A percentile compares a stretch with the other conserved stretches of the same genome.
phyloP scores from a whole-genome alignment of 2,888 invertebrate genomes.

The Unio delphinus region DNA sequence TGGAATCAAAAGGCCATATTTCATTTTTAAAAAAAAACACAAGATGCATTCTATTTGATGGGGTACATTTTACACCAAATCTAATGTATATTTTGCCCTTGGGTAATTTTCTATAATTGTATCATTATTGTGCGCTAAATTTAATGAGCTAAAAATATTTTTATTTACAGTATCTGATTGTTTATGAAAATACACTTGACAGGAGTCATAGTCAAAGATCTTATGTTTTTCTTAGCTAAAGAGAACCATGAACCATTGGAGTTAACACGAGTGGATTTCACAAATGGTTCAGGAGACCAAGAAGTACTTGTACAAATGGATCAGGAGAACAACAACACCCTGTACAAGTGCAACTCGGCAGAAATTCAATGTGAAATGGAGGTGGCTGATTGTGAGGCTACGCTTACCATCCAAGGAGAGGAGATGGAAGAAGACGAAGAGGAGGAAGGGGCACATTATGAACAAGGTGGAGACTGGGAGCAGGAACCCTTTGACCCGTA shows the following conservation, averaged over 20 bases:
- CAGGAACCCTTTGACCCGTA: constrained; percentile 82
- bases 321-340: constrained; percentile 35
- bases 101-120: no score
- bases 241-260: constrained; percentile 62
- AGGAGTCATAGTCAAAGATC: constrained; percentile 4
- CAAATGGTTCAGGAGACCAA: constrained; percentile 8
- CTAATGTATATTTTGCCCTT: no score
- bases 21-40: no score
- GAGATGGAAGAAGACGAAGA: constrained; percentile 58
- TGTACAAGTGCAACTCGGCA: constrained; percentile 15
- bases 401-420: constrained; percentile 24
- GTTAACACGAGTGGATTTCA: constrained; percentile 28
- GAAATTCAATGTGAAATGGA: constrained; percentile 9
- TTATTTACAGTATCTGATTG: no score
- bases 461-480: constrained; percentile 82
- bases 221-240: constrained; percentile 48
- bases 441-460: constrained; percentile 71
- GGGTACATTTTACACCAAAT: no score
- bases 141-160: no score
- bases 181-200: neutral
- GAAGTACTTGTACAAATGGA: constrained; percentile 23
- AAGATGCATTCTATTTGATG: no score
- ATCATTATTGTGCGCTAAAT: no score
- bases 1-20: no score
- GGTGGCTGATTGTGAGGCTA: constrained; percentile 38